A percentile compares a stretch with the other conserved stretches of the same genome.
phyloP scores from a whole-genome alignment of 2,888 invertebrate genomes.

The Sinotaia quadrata region DNA sequence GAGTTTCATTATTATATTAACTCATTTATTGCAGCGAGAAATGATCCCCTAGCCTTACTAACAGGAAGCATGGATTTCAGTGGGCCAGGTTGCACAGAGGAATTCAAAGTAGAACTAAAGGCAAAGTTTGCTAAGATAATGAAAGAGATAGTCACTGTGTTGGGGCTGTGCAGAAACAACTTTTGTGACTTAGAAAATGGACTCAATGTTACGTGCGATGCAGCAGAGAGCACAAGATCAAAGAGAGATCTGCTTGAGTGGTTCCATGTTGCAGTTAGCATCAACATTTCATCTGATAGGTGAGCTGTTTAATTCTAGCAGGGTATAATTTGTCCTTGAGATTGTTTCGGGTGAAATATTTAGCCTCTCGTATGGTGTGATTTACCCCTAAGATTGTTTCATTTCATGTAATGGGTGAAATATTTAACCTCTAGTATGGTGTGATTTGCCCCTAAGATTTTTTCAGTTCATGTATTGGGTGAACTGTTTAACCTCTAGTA shows the following conservation, averaged over 20 bases:
- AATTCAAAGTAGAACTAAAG: constrained; percentile 36
- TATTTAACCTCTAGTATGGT: no score
- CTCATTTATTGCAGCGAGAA: background rate
- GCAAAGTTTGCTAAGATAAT: constrained; percentile 40
- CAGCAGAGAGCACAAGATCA: constrained; percentile 29
- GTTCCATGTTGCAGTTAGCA: constrained; percentile 38
- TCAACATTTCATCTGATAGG: constrained; percentile 45
- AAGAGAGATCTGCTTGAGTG: constrained; percentile 34
- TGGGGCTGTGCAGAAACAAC: constrained; percentile 46
- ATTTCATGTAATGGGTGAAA: no score
- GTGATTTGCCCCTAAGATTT: no score
- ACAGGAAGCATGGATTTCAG: constrained; percentile 43
- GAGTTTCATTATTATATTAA: no score
- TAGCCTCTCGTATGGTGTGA: no score
- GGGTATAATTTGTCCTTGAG: no score
- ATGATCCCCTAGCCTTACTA: constrained; percentile 34
- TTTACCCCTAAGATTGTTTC: no score
- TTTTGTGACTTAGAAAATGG: constrained; percentile 34
- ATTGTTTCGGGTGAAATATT: no score
- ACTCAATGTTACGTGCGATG: constrained; percentile 48
- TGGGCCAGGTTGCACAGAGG: constrained; percentile 47
- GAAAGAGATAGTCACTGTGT: constrained; percentile 37
- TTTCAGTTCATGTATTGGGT: no score
- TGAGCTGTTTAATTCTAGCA: no score
- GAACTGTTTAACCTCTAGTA: no score